Conservation (phyloP, 2,888 invertebrate species). For the Eulithis testata region DNA sequence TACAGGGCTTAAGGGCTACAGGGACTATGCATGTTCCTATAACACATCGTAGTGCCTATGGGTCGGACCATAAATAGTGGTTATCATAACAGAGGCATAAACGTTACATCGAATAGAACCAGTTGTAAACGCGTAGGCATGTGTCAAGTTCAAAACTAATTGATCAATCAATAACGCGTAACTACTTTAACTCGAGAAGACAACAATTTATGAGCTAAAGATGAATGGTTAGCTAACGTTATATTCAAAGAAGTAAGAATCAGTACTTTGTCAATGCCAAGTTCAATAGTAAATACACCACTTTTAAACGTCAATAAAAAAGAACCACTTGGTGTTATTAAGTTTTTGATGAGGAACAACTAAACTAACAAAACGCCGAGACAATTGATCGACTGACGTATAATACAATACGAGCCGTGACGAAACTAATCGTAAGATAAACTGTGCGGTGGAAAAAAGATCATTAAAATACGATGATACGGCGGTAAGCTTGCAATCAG, state of each 20-base stretch:
- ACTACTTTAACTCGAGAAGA: slow-evolving; percentile 2
- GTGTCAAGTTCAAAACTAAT: slow-evolving; percentile 22
- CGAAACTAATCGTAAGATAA: slow-evolving; percentile 19
- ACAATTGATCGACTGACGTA: too few relatives aligned
- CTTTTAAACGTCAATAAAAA: background rate
- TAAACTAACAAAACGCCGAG: too few relatives aligned
- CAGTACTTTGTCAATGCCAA: slow-evolving; percentile 12
- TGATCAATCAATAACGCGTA: slow-evolving; percentile 21
- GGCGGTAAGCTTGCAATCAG: slow-evolving; percentile 22
- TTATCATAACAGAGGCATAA: too few relatives aligned
- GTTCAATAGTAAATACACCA: slow-evolving; percentile 13
- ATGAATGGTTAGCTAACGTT: background rate
- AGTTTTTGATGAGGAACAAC: too few relatives aligned
- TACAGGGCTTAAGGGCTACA: too few relatives aligned
- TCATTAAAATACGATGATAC: slow-evolving; percentile 13
- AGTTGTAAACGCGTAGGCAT: slow-evolving; percentile 2
- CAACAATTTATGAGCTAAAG: slow-evolving; percentile 4
- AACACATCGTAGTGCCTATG: too few relatives aligned
- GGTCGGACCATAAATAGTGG: too few relatives aligned
- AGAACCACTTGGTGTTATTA: too few relatives aligned
- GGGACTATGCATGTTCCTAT: too few relatives aligned
- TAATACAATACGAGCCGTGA: slow-evolving; percentile 1
- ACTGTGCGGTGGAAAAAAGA: slow-evolving; percentile 10
- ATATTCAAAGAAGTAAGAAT: too few relatives aligned
- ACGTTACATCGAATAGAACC: too few relatives aligned